Evolutionary conservation across 2,113 vertebrate genomes (phyloP), one percentile per base, ranked within the genome.

Genomic region (Junco hyemalis): DNA sequence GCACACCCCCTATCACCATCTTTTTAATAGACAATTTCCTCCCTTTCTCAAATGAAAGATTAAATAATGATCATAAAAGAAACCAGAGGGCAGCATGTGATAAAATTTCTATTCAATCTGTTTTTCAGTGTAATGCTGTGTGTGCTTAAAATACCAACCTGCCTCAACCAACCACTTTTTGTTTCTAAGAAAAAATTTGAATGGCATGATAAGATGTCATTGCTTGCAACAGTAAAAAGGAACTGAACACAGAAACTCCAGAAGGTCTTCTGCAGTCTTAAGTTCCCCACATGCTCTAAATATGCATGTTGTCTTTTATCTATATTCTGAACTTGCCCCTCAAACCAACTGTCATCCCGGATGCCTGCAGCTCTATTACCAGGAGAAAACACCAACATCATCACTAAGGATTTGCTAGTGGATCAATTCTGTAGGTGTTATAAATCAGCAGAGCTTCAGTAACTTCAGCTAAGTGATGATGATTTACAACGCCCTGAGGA

Each of bases 1-100:
- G 42, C 35, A 20, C 35, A 35, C 4, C 3, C 9, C 23, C 13
- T 21, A 24, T 14, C 6, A 20, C 16, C 35, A 50, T 8, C 5
- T 21, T 51, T 77, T 61, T 40, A 65, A 50, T 53, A 47, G 16
- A 45, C 3, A 15, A 9, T 73, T 87, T 40, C 42, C 8, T 69
- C 48, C 47, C 17, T 24, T 71, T 66, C 63, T 78, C 22, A 85
- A 53, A 72, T 47, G 35, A 72, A 85, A 87, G 44, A 79, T 56
- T 19, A 14, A 66, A 64, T 72, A 85, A 31, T 31, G n/a, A 68
- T 88, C 29, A 74, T 40, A 50, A 83, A 81, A 83, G 64, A 93
- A 95, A 95, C 29, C 82, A 95, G 92, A 90, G 92, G 88, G 63
- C 74, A 93, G 79, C 42, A 86, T 90, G 76, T 81, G 90, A 90